Base-by-base conservation (phyloP, 53 echinoderm and acorn worm species). In the Temnopleurus reevesii region DNA sequence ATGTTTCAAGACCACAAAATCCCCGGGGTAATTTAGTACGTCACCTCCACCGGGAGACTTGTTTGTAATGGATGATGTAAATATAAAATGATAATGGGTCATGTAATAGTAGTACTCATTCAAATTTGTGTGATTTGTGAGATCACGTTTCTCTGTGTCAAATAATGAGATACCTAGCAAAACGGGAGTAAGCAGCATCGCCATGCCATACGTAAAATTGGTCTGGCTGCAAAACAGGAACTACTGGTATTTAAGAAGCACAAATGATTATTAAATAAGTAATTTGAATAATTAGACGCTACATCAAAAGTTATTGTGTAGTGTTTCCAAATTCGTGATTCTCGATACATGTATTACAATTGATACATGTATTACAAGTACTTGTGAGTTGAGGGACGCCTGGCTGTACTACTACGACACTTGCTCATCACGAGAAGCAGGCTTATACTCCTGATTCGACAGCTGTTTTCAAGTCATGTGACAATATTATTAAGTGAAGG, bases 391-490 rank as follows among this genome's bases (percentile, higher is more conserved):
- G n/a, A n/a, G n/a, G n/a, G n/a, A n/a, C n/a, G n/a, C n/a, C n/a
- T n/a, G n/a, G n/a, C n/a, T n/a, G n/a, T n/a, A n/a, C n/a, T 71
- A 41, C 8, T 71, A 10, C 7, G 21, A 41, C 71, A 71, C 23
- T 36, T 43, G 71, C 18, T 8, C 7, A 66, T 13, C 6, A 66
- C 41, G 71, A 41, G 36, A 13, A 71, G 28, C 19, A 21, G 71
- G 17, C 63, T 3, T 2, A n/a, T n/a, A 63, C 34, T 63, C 18
- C 31, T 61, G 61, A 63, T 4, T 13, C n/a, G 44, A 77, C 79
- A 49, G 79, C 79, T 79, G 79, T 49, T 79, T 79, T 30, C 77
- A 49, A 79, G 79, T 49, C 79, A 79, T 17, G 49, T 79, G 79
- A 79, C 49, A 79, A 23, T 45, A 41, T 17, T 25, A 30, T 17